Percentiles rank a stretch among this genome's conserved stretches.
These are phyloP conservation scores for Aplysia californica DNA, from an alignment of 1,140 invertebrate genomes.

Conservation along the genomic window DNA sequence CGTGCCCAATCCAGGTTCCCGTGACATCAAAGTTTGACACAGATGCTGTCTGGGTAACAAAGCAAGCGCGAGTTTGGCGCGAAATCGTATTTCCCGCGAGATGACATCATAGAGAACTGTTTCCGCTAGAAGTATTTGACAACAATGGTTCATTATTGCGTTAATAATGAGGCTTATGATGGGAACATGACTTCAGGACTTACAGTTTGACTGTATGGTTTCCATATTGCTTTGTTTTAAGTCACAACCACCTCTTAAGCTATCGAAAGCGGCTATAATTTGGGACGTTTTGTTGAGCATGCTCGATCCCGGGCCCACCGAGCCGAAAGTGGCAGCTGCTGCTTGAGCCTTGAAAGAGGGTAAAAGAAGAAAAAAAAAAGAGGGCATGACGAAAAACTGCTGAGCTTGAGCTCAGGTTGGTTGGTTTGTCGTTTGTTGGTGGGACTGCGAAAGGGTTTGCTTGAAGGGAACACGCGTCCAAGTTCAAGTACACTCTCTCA, in stretches of 20 bases:
- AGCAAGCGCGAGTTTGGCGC: constrained; percentile 49
- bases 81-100: constrained; percentile 65
- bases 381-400: no score
- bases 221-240: neutral
- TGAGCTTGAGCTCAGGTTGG: no score
- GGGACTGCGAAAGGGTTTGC: neutral
- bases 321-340: neutral
- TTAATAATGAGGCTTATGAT: neutral
- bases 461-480: neutral
- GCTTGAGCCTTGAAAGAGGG: no score
- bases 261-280: neutral
- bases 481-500: neutral
- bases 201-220: neutral
- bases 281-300: neutral
- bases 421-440: neutral
- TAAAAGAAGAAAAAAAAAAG: no score
- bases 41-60: constrained; percentile 40
- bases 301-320: neutral
- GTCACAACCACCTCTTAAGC: neutral
- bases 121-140: constrained; percentile 28
- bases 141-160: neutral
- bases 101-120: constrained; percentile 43
- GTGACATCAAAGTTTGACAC: constrained; percentile 21
- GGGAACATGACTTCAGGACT: neutral
- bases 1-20: neutral